Percentiles rank a stretch among this genome's conserved stretches.
Conservation (phyloP, 2,797 vertebrate species). For the Enteromius afrohamiltoni region DNA sequence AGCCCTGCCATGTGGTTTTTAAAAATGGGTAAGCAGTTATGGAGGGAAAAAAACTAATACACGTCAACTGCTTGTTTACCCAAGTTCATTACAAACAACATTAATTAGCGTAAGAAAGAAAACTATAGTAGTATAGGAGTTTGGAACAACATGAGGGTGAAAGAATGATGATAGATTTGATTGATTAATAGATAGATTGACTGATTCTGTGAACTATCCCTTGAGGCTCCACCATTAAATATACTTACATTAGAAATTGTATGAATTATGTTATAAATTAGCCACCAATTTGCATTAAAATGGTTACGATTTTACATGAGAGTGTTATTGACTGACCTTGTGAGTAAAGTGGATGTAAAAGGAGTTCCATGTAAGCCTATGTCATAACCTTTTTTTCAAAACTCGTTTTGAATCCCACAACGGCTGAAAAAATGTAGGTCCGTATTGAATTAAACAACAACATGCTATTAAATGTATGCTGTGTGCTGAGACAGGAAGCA, state of each 20-base stretch:
- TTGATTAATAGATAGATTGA: not conserved
- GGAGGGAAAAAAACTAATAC: not conserved
- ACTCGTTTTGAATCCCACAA: not conserved
- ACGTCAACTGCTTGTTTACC: not conserved
- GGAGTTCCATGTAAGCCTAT: not conserved
- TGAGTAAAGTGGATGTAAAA: not conserved
- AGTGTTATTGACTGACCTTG: not conserved
- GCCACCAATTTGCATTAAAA: not conserved
- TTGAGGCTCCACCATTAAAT: not conserved
- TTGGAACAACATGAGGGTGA: not conserved
- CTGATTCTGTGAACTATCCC: not conserved
- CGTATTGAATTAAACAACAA: constrained; percentile 7
- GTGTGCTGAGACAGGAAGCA: constrained; percentile 18
- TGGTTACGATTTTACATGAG: not conserved
- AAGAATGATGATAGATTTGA: not conserved
- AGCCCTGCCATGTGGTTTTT: not conserved
- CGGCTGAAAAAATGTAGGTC: not conserved
- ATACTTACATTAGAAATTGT: not conserved
- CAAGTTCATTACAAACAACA: not conserved
- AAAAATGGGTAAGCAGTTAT: not conserved
- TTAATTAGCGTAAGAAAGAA: not conserved
- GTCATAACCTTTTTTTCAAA: not conserved
- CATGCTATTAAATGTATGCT: constrained; percentile 2
- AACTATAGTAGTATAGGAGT: too few relatives aligned
- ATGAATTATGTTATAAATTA: not conserved